Evolutionary conservation across 2,888 invertebrate species (phyloP).

Genomic region (Hesperia comma): DNA sequence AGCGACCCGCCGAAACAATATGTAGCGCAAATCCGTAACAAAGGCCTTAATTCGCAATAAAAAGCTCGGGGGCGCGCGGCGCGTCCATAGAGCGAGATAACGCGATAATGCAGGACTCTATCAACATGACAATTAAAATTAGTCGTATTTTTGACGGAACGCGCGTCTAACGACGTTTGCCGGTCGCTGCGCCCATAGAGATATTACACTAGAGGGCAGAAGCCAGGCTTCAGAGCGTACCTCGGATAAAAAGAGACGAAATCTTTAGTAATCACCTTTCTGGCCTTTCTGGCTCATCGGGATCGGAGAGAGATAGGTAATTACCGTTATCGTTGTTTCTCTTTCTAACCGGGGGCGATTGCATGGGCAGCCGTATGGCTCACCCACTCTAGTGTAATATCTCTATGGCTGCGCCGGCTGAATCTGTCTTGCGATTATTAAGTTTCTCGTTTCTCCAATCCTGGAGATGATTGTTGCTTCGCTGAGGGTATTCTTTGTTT

Average conservation of each 20-base stretch:
- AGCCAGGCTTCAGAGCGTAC: too few relatives aligned
- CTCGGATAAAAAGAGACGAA: too few relatives aligned
- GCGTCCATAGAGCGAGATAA: constrained; percentile 47
- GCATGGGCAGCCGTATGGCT: too few relatives aligned
- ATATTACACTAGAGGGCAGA: too few relatives aligned
- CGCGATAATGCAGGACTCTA: constrained; percentile 53
- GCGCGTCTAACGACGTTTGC: constrained; percentile 59
- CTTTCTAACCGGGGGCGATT: too few relatives aligned
- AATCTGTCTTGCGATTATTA: constrained; percentile 30
- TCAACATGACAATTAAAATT: constrained; percentile 66
- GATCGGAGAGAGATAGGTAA: too few relatives aligned
- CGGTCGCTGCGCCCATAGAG: constrained; percentile 55
- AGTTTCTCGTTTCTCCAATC: constrained; percentile 33
- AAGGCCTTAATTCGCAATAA: constrained; percentile 37
- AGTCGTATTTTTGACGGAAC: constrained; percentile 67
- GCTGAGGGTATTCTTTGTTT: not conserved
- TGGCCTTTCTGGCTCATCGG: too few relatives aligned
- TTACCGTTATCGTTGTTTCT: too few relatives aligned
- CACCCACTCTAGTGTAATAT: too few relatives aligned
- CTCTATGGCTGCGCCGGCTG: constrained; percentile 19
- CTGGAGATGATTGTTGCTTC: constrained; percentile 1
- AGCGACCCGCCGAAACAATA: constrained; percentile 17
- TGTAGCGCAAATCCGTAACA: constrained; percentile 32
- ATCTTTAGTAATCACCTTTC: too few relatives aligned
- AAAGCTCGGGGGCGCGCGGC: constrained; percentile 41